Evolutionary conservation across 2,797 vertebrate genomes (phyloP).

Genomic region (Hypotaenidia okinawae): DNA sequence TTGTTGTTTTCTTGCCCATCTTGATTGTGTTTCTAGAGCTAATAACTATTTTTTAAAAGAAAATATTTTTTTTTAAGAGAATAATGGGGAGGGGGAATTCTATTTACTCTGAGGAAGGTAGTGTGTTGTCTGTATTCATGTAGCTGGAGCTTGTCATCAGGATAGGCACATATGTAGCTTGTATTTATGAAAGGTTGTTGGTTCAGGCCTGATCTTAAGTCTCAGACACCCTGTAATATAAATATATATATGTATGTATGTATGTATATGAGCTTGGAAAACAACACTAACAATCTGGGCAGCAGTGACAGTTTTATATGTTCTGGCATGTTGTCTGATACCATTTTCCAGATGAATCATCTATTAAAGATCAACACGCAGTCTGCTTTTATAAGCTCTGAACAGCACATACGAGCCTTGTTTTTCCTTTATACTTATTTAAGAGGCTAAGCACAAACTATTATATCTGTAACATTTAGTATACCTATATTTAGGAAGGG

Average conservation of each 20-base stretch:
- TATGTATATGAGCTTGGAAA: background rate
- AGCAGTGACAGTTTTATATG: background rate
- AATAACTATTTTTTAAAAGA: background rate
- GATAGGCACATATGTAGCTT: background rate
- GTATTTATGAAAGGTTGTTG: background rate
- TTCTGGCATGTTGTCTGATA: background rate
- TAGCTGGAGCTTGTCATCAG: background rate
- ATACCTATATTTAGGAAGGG: background rate
- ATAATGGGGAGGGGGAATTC: too few relatives aligned
- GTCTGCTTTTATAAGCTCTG: background rate
- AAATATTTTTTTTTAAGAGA: background rate
- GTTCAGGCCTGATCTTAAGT: background rate
- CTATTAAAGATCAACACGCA: background rate
- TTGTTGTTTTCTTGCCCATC: background rate
- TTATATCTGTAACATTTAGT: background rate
- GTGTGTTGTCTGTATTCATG: too few relatives aligned
- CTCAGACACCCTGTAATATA: background rate
- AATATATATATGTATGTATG: too few relatives aligned
- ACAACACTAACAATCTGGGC: background rate
- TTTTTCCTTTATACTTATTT: background rate
- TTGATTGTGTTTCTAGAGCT: background rate
- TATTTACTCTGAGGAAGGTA: too few relatives aligned
- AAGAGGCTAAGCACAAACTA: accelerated
- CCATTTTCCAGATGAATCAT: background rate
- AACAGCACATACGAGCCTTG: background rate